Evolutionary conservation across 23 tunicate species (phyloP), one percentile per base, ranked within the genome.

Genomic region (Halocynthia roretzi): DNA sequence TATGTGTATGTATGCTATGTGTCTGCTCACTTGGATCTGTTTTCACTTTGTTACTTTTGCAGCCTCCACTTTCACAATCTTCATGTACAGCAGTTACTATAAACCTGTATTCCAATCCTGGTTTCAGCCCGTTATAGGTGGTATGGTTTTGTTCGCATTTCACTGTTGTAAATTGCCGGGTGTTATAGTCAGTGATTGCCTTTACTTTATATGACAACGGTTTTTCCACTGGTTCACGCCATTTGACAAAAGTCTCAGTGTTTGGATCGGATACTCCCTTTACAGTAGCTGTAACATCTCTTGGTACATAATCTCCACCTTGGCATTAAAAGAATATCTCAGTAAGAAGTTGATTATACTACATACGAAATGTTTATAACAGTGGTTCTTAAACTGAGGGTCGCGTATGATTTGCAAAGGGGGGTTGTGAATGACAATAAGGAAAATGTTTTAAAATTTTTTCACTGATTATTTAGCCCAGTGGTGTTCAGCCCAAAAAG

Each of bases 11-110:
- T 8, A 8, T 18, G 22, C 7, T 18, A 18, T 8, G 8, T 10
- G 22, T 63, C 22, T 10, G 22, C 68, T 63, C 68, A 63, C 68
- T 63, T 63, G 68, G 68, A 63, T 63, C 22, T 63, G 68, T 63
- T 63, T 63, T 31, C 22, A 63, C 22, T 63, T 63, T 8, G 68
- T 63, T 63, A 31, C 40, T 18, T 8, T 7, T 18, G 22, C 68
- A 63, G 19, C 68, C 68, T 63, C 68, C 68, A 63, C 68, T 63
- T 8, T 10, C 7, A 10, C 19, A 7, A 8, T 8, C 10, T 63
- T 8, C 7, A 63, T 63, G 68, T 18, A 7, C 10, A 18, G 10
- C 68, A 63, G 22, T 7, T 18, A 63, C 68, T 63, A 18, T 63
- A 10, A 63, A 63, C 22, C 8, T 7, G 68, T 63, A 63, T 18